Evolutionary conservation across 2,113 vertebrate species (phyloP).

Genomic region (Pygoscelis adeliae): DNA sequence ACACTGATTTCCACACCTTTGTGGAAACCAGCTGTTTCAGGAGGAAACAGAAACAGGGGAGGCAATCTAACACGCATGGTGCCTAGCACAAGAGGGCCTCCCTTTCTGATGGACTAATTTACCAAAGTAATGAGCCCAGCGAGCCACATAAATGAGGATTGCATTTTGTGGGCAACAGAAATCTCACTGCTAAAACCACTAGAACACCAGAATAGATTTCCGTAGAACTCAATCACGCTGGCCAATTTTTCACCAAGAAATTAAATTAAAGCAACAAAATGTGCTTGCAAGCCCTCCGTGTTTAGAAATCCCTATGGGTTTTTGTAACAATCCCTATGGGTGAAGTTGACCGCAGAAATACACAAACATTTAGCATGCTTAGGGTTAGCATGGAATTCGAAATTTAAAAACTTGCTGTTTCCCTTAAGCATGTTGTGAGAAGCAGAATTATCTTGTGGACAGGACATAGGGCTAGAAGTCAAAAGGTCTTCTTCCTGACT

Average conservation of each 20-base stretch:
- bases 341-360: background rate
- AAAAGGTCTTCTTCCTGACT: background rate
- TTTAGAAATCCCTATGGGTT: background rate
- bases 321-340: background rate
- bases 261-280: conserved; percentile 1
- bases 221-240: background rate
- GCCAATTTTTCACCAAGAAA: background rate
- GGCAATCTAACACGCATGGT: background rate
- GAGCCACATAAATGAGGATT: background rate
- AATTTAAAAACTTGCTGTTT: background rate
- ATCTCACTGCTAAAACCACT: background rate
- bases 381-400: background rate
- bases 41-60: background rate
- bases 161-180: background rate
- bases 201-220: background rate
- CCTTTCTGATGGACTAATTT: background rate
- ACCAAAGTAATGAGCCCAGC: background rate
- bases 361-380: background rate
- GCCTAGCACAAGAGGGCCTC: background rate
- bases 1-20: background rate
- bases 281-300: background rate
- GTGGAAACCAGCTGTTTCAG: background rate
- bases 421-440: background rate
- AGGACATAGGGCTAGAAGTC: background rate
- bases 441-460: background rate